Base-by-base conservation (phyloP, 2,113 vertebrate genomes). In the Calidris pygmaea region DNA sequence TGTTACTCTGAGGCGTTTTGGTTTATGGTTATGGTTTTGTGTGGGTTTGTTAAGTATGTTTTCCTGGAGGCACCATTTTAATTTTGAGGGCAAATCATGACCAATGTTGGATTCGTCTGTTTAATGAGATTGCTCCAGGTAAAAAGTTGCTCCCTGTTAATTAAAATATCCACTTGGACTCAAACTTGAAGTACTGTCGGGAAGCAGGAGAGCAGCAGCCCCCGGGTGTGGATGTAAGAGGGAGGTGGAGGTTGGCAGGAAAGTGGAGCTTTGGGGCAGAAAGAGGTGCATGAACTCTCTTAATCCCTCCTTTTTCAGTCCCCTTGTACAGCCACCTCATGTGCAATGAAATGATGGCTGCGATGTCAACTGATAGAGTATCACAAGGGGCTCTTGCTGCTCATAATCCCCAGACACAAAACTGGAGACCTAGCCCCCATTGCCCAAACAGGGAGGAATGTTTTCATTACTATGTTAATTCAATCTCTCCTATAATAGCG, bases 381-480 rank as follows among this genome's bases (percentile, higher is more conserved):
- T 74, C 76, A 95, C 29, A 71, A 70, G 50, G 66, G 41, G 16
- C 55, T 94, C 27, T 82, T 5, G 1, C 59, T 78, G 73, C 45
- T 87, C 19, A 3, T 37, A 87, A 68, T 96, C 89, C 86, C 74
- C 26, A 85, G 95, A 47, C 41, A 41, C 82, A 93, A 75, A 89
- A 89, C 48, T 39, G 56, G 86, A 96, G 79, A 63, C 74, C 29
- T n/a, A 39, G 13, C 70, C 83, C 71, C 85, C 39, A 72, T 70
- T 82, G 86, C 92, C 65, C 87, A 91, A 93, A 55, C 27, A 87
- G 60, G 59, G 83, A 89, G 73, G 89, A 93, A 90, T 77, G 92
- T 73, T 95, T 95, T 92, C 95, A 97, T 93, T 96, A 96, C 94
- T 77, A 87, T 96, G 96, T 94, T 97, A 97, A 97, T 97, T 97